Conservation (phyloP, 2,888 invertebrate genomes). For the Xylophagus ater region DNA sequence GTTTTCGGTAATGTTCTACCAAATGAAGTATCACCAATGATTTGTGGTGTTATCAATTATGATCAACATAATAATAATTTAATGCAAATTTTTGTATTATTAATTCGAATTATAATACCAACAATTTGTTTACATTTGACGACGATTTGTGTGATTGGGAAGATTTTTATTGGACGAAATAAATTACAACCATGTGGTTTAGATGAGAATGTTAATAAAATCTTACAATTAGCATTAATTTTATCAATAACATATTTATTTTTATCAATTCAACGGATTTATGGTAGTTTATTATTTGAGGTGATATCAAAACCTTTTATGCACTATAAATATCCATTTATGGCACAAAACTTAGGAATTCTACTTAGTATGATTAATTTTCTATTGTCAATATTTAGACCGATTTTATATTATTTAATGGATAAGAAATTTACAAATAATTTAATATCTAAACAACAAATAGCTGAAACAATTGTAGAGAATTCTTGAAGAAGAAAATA, state of each 20-base stretch:
- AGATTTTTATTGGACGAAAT: conserved; percentile 4
- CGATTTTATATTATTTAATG: conserved; percentile 14
- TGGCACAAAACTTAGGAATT: conserved; percentile 12
- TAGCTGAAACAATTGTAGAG: too few species aligned
- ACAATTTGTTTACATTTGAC: conserved; percentile 13
- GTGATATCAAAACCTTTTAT: conserved; percentile 17
- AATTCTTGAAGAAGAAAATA: too few species aligned
- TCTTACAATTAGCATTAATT: conserved; percentile 14
- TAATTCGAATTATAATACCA: conserved; percentile 16
- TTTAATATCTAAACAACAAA: too few species aligned
- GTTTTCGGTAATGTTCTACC: conserved; percentile 17
- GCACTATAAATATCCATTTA: conserved; percentile 16
- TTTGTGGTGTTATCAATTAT: conserved; percentile 17
- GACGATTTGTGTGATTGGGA: conserved; percentile 8
- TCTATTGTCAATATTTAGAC: conserved; percentile 12
- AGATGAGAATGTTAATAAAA: conserved; percentile 14
- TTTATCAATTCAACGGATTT: conserved; percentile 16
- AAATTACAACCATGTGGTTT: conserved; percentile 7
- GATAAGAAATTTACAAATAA: too few species aligned
- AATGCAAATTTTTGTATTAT: conserved; percentile 16
- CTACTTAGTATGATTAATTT: conserved; percentile 15
- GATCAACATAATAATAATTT: conserved; percentile 16
- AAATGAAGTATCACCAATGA: conserved; percentile 12
- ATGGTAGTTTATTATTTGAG: conserved; percentile 19
- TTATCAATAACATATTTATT: conserved; percentile 15